phyloP scores from a whole-genome alignment of 2,797 vertebrate genomes.

The Rhabdophis nuchalis region DNA sequence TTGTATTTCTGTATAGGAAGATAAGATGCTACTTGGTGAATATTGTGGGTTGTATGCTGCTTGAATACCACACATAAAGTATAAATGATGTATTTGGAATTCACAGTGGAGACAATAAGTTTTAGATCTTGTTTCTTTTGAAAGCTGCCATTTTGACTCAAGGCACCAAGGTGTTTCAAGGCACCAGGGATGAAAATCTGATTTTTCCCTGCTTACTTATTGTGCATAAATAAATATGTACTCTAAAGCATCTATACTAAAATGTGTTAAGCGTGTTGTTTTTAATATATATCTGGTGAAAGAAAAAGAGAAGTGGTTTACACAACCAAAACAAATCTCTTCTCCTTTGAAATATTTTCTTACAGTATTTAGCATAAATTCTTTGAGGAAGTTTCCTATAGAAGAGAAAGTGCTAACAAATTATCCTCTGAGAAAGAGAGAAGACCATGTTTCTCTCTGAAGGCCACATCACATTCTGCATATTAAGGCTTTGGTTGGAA shows the following conservation, averaged over 20 bases:
- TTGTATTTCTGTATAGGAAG: neutral
- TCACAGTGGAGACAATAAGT: constrained; percentile 27
- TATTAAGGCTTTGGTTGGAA: constrained; percentile 46
- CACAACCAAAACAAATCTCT: constrained; percentile 45
- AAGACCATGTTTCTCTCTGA: constrained; percentile 12
- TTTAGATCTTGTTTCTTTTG: constrained; percentile 34
- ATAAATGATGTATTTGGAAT: constrained; percentile 38
- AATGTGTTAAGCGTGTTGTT: constrained; percentile 62
- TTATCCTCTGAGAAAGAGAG: constrained; percentile 23
- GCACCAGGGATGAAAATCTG: constrained; percentile 66
- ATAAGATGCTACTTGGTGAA: neutral
- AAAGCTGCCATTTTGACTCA: constrained; percentile 53
- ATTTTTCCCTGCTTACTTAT: constrained; percentile 52
- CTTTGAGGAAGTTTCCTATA: constrained; percentile 45
- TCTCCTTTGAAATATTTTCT: constrained; percentile 45
- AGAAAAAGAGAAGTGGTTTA: constrained; percentile 41
- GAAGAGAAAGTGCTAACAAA: constrained; percentile 47
- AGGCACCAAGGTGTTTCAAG: constrained; percentile 61
- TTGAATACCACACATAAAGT: neutral
- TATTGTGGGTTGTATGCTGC: neutral
- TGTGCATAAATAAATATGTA: constrained; percentile 73
- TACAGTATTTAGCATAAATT: constrained; percentile 43
- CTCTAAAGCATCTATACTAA: constrained; percentile 61
- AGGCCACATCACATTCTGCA: constrained; percentile 38
- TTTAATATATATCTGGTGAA: constrained; percentile 46